phyloP scores from a whole-genome alignment of 2,797 vertebrate genomes.

The Craterocephalus amniculus region DNA sequence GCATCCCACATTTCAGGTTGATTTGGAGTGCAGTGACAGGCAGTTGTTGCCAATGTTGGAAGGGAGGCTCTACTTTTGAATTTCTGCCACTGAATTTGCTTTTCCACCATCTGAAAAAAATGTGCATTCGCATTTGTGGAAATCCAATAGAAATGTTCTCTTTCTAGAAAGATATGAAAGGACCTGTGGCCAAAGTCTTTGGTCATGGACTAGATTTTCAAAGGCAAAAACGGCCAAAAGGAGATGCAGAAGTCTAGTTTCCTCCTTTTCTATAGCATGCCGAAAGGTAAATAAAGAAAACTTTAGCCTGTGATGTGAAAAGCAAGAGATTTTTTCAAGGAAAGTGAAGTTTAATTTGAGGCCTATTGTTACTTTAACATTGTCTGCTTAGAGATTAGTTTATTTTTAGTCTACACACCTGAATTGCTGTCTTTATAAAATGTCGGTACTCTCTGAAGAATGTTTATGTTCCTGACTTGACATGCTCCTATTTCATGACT shows the following conservation, averaged over 20 bases:
- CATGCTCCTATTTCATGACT: too few species aligned
- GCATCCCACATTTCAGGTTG: not conserved
- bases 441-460: not conserved
- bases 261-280: not conserved
- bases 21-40: not conserved
- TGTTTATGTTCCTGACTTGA: too few species aligned
- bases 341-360: not conserved
- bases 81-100: not conserved
- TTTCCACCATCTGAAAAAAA: not conserved
- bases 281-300: not conserved
- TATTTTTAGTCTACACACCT: not conserved
- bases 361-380: not conserved
- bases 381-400: not conserved
- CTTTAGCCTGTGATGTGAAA: not conserved
- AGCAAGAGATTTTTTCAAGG: too few species aligned
- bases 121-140: not conserved
- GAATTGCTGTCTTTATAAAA: not conserved
- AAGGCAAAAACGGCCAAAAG: not conserved
- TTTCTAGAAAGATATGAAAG: not conserved
- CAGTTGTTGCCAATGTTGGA: not conserved
- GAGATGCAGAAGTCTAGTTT: not conserved
- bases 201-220: slow-evolving; percentile 4
- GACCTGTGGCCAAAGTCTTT: not conserved
- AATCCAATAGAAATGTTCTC: not conserved
- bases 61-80: not conserved